Conservation (phyloP, 2,888 invertebrate species). For the Drosophila tripunctata region DNA sequence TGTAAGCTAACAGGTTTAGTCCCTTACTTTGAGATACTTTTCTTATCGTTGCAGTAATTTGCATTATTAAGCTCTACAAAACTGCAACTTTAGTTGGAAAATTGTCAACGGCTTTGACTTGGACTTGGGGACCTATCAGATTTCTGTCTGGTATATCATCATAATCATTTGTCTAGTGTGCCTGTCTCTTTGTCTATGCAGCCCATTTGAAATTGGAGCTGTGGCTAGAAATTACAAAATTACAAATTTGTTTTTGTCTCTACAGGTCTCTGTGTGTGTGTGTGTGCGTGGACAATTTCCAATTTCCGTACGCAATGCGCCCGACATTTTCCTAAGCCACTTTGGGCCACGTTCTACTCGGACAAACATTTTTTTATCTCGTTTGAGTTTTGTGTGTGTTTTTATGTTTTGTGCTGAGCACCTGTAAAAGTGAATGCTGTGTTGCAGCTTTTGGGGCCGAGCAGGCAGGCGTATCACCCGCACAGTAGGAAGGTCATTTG, state of each 20-base stretch:
- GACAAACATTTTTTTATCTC: neutral
- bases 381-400: conserved; percentile 6
- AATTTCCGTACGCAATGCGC: conserved; percentile 46
- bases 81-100: conserved; percentile 3
- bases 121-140: conserved; percentile 9
- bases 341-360: conserved; percentile 23
- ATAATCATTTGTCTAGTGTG: conserved; percentile 15
- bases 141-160: conserved; percentile 9
- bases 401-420: conserved; percentile 18
- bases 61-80: neutral
- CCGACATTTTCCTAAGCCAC: conserved; percentile 42
- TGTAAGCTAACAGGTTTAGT: neutral
- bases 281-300: conserved; percentile 43
- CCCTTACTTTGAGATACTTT: conserved; percentile 5
- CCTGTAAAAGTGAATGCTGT: conserved; percentile 69
- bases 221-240: conserved; percentile 51
- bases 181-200: too few relatives aligned
- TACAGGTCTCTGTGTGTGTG: neutral
- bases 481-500: conserved; percentile 72
- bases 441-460: conserved; percentile 32
- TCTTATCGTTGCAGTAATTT: neutral
- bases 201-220: conserved; percentile 23
- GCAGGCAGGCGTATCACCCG: conserved; percentile 59
- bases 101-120: conserved; percentile 16
- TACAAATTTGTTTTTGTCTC: conserved; percentile 52